A percentile compares a stretch with the other conserved stretches of the same genome.
phyloP scores from a whole-genome alignment of 2,888 invertebrate species.

The Mylabris sibirica region DNA sequence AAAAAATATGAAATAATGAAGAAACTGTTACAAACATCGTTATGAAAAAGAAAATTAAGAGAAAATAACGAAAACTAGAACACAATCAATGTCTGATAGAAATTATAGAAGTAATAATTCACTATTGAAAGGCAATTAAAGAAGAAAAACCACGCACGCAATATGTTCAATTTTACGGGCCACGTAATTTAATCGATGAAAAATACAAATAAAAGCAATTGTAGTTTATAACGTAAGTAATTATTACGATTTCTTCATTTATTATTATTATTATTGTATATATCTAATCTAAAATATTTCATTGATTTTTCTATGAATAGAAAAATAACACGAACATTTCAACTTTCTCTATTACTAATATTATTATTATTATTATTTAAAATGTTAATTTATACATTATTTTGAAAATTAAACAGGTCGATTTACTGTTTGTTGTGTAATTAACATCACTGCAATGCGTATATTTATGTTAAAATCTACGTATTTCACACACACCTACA shows the following conservation, averaged over 20 bases:
- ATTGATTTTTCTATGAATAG: background rate
- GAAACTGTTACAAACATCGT: background rate
- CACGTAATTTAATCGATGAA: conserved; percentile 14
- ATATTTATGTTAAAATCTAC: background rate
- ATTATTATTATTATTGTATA: background rate
- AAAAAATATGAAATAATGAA: background rate
- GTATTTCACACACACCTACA: background rate
- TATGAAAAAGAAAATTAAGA: background rate
- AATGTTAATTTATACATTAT: conserved; percentile 28
- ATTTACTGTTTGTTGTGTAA: conserved; percentile 13
- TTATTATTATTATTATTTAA: conserved; percentile 7
- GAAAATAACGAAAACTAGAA: background rate
- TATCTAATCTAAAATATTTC: background rate
- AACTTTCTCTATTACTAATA: conserved; percentile 27
- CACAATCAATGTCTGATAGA: background rate
- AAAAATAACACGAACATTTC: conserved; percentile 16
- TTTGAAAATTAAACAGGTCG: conserved; percentile 22
- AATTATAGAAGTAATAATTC: conserved; percentile 10
- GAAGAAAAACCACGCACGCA: conserved; percentile 1
- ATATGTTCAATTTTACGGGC: conserved; percentile 11
- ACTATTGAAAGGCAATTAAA: background rate
- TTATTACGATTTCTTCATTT: conserved; percentile 17
- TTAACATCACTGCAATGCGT: background rate
- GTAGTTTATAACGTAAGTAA: conserved; percentile 17
- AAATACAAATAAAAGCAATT: conserved; percentile 1